These are phyloP conservation scores for Marisa cornuarietis DNA, from an alignment of 1,140 invertebrate genomes.

Conservation along the genomic window DNA sequence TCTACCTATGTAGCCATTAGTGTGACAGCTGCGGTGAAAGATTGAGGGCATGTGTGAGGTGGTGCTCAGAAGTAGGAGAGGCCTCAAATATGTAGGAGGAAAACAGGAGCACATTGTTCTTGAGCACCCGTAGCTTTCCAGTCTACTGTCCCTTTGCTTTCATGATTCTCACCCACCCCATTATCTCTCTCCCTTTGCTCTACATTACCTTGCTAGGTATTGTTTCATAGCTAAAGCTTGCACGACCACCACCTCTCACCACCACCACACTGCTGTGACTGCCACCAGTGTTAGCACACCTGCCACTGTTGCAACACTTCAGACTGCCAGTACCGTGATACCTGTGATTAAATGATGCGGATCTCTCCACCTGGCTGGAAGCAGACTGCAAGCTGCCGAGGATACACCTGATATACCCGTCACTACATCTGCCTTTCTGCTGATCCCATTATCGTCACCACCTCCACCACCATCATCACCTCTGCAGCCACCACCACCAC, in stretches of 20 bases:
- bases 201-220: not conserved
- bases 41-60: too few species aligned
- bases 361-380: too few species aligned
- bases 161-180: not conserved
- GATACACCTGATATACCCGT: not conserved
- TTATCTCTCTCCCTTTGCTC: not conserved
- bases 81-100: not conserved
- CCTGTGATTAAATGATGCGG: too few species aligned
- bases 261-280: slow-evolving; percentile 6
- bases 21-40: too few species aligned
- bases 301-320: not conserved
- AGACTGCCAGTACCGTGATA: too few species aligned
- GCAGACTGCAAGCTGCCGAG: too few species aligned
- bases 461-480: slow-evolving; percentile 4
- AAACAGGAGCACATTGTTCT: not conserved
- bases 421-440: not conserved
- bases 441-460: not conserved
- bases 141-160: not conserved
- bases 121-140: not conserved
- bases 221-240: not conserved
- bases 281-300: not conserved
- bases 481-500: not conserved
- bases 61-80: not conserved
- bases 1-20: too few species aligned
- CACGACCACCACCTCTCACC: not conserved